Conservation (phyloP, 2,888 invertebrate species). For the Torymus aiolomorphi region DNA sequence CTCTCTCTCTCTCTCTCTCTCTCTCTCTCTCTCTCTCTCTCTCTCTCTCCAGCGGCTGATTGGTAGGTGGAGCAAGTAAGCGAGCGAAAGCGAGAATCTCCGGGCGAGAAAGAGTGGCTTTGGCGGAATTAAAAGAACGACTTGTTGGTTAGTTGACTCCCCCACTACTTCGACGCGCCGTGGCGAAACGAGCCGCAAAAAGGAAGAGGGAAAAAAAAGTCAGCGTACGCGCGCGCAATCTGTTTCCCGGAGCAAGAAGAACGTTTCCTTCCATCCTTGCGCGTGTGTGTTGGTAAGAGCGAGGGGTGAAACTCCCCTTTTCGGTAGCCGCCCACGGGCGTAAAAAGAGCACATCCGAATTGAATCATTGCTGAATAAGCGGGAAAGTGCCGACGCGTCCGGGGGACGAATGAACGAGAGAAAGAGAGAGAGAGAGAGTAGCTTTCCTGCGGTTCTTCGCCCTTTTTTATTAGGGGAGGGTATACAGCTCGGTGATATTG, state of each 20-base stretch:
- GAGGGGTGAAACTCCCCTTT: conserved; percentile 56
- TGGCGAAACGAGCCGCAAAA: conserved; percentile 12
- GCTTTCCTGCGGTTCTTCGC: background rate
- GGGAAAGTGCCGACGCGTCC: conserved; percentile 72
- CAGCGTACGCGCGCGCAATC: conserved; percentile 18
- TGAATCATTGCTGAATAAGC: conserved; percentile 77
- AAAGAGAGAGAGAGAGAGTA: background rate
- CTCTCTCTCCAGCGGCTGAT: conserved; percentile 28
- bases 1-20: background rate
- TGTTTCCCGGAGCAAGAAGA: conserved; percentile 40
- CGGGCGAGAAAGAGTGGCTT: conserved; percentile 19
- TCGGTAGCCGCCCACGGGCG: conserved; percentile 60
- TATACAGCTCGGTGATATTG: too few species aligned
- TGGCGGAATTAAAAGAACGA: conserved; percentile 70
- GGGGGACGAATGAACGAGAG: background rate
- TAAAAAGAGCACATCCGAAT: conserved; percentile 70
- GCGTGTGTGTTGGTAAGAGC: background rate
- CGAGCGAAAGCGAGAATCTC: background rate
- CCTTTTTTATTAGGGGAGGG: too few species aligned
- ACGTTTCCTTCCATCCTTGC: background rate
- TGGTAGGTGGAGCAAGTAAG: conserved; percentile 38
- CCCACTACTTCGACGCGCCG: background rate
- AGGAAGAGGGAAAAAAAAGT: conserved; percentile 1
- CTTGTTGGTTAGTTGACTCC: conserved; percentile 71
- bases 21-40: background rate